phyloP scores from a whole-genome alignment of 1,140 invertebrate species.

The Oedothorax gibbosus region DNA sequence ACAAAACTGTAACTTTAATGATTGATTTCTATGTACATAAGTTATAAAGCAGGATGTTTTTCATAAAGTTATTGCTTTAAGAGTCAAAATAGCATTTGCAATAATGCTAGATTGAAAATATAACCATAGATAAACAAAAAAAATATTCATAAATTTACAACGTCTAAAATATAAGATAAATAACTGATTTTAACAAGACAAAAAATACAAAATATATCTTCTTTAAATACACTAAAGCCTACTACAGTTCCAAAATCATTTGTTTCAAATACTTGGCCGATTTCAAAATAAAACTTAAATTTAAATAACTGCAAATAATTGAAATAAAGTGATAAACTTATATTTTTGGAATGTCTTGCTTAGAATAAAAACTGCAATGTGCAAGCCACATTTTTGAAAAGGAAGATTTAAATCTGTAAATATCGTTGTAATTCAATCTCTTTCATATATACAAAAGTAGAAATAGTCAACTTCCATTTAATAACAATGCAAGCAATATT shows the following conservation, averaged over 20 bases:
- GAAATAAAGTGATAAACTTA: constrained; percentile 1
- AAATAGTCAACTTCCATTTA: constrained; percentile 19
- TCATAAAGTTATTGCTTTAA: constrained; percentile 17
- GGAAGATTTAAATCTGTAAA: constrained; percentile 12
- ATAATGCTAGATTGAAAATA: constrained; percentile 34
- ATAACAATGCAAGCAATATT: constrained; percentile 19
- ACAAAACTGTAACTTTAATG: constrained; percentile 23
- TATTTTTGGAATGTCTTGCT: constrained; percentile 42
- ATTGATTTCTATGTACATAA: constrained; percentile 25
- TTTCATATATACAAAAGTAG: constrained; percentile 47
- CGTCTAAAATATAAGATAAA: constrained; percentile 12
- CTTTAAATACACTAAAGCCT: constrained; percentile 7
- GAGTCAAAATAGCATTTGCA: constrained; percentile 35
- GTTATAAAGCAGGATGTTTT: background rate
- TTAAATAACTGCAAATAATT: background rate
- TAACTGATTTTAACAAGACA: constrained; percentile 23
- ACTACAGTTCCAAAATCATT: constrained; percentile 1
- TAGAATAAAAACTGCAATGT: constrained; percentile 25
- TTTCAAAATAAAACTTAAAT: background rate
- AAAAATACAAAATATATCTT: constrained; percentile 25
- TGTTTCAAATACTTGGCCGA: constrained; percentile 13
- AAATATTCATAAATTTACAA: constrained; percentile 11
- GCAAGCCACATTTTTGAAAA: constrained; percentile 23
- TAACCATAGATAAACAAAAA: constrained; percentile 21
- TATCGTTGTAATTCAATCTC: background rate